Base-by-base conservation (phyloP, 2,113 vertebrate species). In the Triplophysa tibetana region DNA sequence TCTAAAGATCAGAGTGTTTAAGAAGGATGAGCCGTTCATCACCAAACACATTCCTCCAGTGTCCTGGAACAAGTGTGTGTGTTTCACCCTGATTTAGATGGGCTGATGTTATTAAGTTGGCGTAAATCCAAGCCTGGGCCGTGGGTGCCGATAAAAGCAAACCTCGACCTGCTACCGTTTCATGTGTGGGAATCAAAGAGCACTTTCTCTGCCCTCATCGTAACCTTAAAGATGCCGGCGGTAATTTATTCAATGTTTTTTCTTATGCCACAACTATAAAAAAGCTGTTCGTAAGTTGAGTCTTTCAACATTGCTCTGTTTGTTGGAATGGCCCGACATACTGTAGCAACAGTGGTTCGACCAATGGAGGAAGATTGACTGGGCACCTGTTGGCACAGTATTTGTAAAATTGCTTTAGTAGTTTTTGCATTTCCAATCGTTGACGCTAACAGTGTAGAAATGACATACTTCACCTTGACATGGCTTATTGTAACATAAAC, bases 1-100 rank as follows among this genome's bases (percentile, higher is more conserved):
- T 84, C 79, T 79, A 84, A 84, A 81, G 83, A 78, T 82, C 79
- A 64, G 67, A 68, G 84, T 81, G 66, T 86, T 86, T 86, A 85
- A 85, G 82, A 85, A 83, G 76, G 75, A 83, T 48, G 69, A 79
- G 81, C 79, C 70, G 79, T 79, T 83, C 82, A 86, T 86, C 82
- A 79, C 76, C 68, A 63, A 63, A 23, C 29, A 43, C 70, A 85
- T 81, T 83, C 69, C 63, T 67, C 38, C 43, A 80, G 78, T 69
- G 58, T 74, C 75, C 78, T 81, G 58, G 58, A 64, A 56, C 8
- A 23, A 73, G 81, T 41, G 72, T 60, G 67, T 73, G 48, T 74
- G 69, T 81, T 76, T 79, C 61, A 54, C 70, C 68, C 41, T 70
- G 78, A 78, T 85, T 77, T 77, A 74, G 58, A 81, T 67, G 79